These are phyloP conservation scores for Drosophila antonietae DNA, from an alignment of 2,888 invertebrate genomes.

Conservation along the genomic window DNA sequence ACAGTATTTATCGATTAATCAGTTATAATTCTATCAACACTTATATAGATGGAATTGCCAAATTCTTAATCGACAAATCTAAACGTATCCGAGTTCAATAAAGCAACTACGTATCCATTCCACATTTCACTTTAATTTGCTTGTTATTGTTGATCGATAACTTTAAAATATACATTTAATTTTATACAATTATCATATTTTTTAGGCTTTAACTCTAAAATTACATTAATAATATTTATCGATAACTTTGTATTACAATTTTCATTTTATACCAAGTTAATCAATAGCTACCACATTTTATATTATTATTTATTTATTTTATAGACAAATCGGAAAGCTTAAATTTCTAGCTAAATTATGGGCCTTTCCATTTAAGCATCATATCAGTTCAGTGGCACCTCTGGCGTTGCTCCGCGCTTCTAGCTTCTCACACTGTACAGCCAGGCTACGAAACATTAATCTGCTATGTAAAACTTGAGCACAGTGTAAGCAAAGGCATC, in stretches of 20 bases:
- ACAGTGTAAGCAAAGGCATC: conserved; percentile 61
- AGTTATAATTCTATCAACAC: too few relatives aligned
- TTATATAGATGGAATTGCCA: too few relatives aligned
- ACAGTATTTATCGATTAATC: not conserved
- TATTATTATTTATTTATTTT: too few relatives aligned
- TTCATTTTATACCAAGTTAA: not conserved
- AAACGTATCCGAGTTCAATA: not conserved
- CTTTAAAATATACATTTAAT: not conserved
- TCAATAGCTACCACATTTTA: too few relatives aligned
- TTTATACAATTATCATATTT: not conserved
- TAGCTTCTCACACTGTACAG: not conserved
- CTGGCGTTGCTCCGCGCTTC: not conserved
- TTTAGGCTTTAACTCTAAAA: not conserved
- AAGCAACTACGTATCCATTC: too few relatives aligned
- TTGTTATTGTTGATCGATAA: not conserved
- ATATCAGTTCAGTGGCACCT: conserved; percentile 14
- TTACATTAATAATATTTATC: not conserved
- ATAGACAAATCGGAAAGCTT: not conserved
- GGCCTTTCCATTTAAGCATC: not conserved
- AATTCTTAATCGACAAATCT: not conserved
- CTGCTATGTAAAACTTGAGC: conserved; percentile 71
- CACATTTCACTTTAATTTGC: too few relatives aligned
- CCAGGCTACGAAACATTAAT: conserved; percentile 56
- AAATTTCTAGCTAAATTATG: not conserved
- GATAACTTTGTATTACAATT: not conserved